Base-by-base conservation (phyloP, 2,797 vertebrate species). In the Leptodactylus fallax region DNA sequence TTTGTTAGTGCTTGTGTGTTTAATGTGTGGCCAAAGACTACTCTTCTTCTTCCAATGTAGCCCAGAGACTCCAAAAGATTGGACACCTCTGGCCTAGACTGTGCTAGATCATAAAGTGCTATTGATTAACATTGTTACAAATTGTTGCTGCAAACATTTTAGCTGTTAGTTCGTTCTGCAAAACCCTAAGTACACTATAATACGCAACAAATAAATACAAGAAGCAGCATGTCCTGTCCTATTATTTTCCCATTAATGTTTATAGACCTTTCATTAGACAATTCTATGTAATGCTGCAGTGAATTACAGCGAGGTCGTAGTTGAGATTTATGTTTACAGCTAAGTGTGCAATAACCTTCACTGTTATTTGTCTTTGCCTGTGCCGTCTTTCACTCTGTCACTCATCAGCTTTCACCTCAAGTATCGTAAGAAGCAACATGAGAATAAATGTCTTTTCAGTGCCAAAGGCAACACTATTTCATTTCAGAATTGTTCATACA, bases 321-420 rank as follows among this genome's bases (percentile, higher is more conserved):
- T 23, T 9, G 7, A 25, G 61, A 82, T 83, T 83, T 83, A 83
- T 83, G 67, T 72, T 19, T 71, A 45, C 58, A 56, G 67, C 25
- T 56, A 83, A 56, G 53, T 58, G 51, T 45, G 51, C 65, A 36
- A 83, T 23, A 83, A 83, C 81, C 81, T 72, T 83, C 81, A 55
- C 23, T 14, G 23, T n/a, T 71, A 71, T 71, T 83, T 72, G 81
- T 83, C 81, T 56, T 53, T 69, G 65, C 61, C 65, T 36, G 6
- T 83, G 49, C 51, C 63, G 23, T 83, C 81, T 56, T 69, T 83
- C 65, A 71, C 65, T 19, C 56, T 85, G 83, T 76, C 71, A 71
- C 81, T 71, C 81, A 72, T 83, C 81, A n/a, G 36, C 56, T 63
- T 61, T 61, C 71, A 47, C 83, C 83, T 76, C 69, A 61, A 85